These are phyloP conservation scores for Chymomyza fuscimana DNA, from an alignment of 2,888 invertebrate species.

Conservation along the genomic window DNA sequence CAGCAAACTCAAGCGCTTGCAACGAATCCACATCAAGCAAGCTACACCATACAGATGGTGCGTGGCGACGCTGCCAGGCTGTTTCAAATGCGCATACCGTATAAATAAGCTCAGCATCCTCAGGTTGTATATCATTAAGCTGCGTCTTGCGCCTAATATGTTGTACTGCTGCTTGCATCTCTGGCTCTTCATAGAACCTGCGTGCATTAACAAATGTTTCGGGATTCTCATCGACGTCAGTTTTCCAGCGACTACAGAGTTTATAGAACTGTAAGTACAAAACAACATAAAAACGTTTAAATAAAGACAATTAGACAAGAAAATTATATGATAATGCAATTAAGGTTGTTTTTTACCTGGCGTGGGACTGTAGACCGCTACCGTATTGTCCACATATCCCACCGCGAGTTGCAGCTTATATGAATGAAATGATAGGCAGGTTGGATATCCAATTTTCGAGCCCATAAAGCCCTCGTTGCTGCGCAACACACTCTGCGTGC, in stretches of 20 bases:
- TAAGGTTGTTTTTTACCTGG: conserved; percentile 64
- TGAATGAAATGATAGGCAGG: conserved; percentile 94
- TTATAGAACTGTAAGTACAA: conserved; percentile 86
- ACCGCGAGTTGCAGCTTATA: conserved; percentile 90
- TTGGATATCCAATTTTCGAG: conserved; percentile 91
- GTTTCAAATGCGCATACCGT: conserved; percentile 90
- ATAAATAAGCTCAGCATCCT: conserved; percentile 84
- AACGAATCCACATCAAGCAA: conserved; percentile 84
- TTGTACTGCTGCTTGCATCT: conserved; percentile 81
- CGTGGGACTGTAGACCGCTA: conserved; percentile 86
- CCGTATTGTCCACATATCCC: conserved; percentile 91
- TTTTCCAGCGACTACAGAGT: conserved; percentile 86
- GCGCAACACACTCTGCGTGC: conserved; percentile 88
- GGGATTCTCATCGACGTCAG: conserved; percentile 85
- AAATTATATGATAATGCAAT: background rate
- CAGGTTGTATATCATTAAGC: conserved; percentile 82
- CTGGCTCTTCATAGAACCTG: conserved; percentile 81
- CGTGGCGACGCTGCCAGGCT: conserved; percentile 84
- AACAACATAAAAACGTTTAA: background rate
- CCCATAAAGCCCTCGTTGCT: conserved; percentile 96
- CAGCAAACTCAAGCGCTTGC: conserved; percentile 85
- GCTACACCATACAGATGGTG: conserved; percentile 89
- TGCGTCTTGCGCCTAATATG: conserved; percentile 82
- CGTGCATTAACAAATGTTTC: conserved; percentile 82
- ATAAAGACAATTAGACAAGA: background rate